Evolutionary conservation across 2,888 invertebrate genomes (phyloP).

Genomic region (Nomada fucata): DNA sequence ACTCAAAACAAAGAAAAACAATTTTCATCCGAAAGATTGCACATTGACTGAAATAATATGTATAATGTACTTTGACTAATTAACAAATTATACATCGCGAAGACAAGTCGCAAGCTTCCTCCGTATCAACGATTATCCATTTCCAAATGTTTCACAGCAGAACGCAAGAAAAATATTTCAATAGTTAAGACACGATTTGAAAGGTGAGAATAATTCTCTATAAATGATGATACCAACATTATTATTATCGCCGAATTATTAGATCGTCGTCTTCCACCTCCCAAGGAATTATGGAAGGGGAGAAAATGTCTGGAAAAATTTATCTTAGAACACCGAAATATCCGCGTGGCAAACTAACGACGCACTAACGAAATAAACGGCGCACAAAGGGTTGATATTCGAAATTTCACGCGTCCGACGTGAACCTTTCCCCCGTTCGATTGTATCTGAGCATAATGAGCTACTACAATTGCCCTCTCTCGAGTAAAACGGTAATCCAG

Average conservation of each 20-base stretch:
- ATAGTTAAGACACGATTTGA: no score
- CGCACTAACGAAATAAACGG: slow-evolving; percentile 48
- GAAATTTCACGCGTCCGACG: slow-evolving; percentile 52
- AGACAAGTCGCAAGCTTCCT: no score
- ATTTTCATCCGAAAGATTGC: no score
- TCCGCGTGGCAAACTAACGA: background rate
- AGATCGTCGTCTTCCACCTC: background rate
- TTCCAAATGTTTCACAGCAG: no score
- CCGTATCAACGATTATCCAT: no score
- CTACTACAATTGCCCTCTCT: slow-evolving; percentile 60
- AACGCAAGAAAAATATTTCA: no score
- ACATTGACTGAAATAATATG: no score
- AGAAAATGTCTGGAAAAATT: background rate
- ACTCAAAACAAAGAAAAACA: no score
- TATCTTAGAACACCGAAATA: background rate
- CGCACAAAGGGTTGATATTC: slow-evolving; percentile 50
- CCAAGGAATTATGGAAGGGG: background rate
- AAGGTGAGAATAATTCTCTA: no score
- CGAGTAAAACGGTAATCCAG: slow-evolving; percentile 63
- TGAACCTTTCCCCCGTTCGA: slow-evolving; percentile 39
- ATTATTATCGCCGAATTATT: background rate
- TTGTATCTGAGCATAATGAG: slow-evolving; percentile 63
- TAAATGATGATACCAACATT: no score
- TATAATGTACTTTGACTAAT: no score
- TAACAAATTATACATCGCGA: no score